Evolutionary conservation across 2,888 invertebrate genomes (phyloP).

Genomic region (Labia minor): DNA sequence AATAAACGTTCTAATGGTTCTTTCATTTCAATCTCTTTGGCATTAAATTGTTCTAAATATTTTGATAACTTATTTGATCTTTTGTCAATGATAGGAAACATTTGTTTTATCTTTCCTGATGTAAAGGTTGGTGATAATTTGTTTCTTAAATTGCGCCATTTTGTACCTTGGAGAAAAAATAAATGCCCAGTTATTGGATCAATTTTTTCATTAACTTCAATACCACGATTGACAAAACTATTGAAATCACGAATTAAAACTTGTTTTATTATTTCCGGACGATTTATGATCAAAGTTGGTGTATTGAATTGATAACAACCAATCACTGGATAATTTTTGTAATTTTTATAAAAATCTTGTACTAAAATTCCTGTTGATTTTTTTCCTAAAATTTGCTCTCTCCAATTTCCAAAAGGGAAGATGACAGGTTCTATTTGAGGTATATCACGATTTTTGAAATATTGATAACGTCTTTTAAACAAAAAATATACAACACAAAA

Average conservation of each 20-base stretch:
- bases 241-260: slow-evolving; percentile 51
- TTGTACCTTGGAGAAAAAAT: slow-evolving; percentile 23
- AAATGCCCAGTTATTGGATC: slow-evolving; percentile 14
- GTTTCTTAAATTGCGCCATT: slow-evolving; percentile 30
- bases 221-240: slow-evolving; percentile 55
- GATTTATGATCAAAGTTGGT: slow-evolving; percentile 49
- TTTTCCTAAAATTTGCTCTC: no score
- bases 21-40: slow-evolving; percentile 36
- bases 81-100: slow-evolving; percentile 25
- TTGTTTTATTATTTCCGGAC: slow-evolving; percentile 45
- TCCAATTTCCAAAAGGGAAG: no score
- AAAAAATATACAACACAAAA: no score
- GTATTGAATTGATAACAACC: background rate
- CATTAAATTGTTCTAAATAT: slow-evolving; percentile 28
- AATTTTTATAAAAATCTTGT: no score
- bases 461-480: no score
- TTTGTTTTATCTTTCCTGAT: slow-evolving; percentile 30
- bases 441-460: no score
- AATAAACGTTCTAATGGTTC: slow-evolving; percentile 48
- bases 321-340: no score
- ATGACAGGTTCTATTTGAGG: no score
- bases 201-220: slow-evolving; percentile 36
- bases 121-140: slow-evolving; percentile 30
- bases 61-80: slow-evolving; percentile 19
- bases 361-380: no score